phyloP scores from a whole-genome alignment of 1,140 invertebrate species.

The Periplaneta americana region DNA sequence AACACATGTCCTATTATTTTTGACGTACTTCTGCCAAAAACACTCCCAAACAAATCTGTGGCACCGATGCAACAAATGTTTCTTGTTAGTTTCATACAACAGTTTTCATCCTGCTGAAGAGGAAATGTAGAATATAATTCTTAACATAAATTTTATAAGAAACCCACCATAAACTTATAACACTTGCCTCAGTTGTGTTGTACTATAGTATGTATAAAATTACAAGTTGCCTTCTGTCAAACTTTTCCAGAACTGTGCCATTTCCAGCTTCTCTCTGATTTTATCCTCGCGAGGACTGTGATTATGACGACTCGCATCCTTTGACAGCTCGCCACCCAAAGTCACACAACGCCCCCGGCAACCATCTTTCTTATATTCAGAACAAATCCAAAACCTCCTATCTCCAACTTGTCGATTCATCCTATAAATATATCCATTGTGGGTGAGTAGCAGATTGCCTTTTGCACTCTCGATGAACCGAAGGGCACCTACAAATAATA shows the following conservation, averaged over 20 bases:
- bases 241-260: neutral
- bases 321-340: neutral
- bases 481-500: neutral
- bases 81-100: no score
- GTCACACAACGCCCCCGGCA: neutral
- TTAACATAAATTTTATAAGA: neutral
- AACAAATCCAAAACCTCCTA: neutral
- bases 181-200: neutral
- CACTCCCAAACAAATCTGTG: no score
- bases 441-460: neutral
- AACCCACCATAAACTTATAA: neutral
- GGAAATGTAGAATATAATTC: no score
- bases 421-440: neutral
- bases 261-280: neutral
- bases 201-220: neutral
- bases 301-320: neutral
- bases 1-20: no score
- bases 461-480: neutral
- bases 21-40: no score
- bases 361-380: neutral
- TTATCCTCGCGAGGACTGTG: neutral
- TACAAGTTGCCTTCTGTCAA: neutral
- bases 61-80: no score
- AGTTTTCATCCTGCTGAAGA: no score
- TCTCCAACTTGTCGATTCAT: neutral